Evolutionary conservation across 2,797 vertebrate genomes (phyloP), one percentile per base, ranked within the genome.

Genomic region (Harpagifer antarcticus): DNA sequence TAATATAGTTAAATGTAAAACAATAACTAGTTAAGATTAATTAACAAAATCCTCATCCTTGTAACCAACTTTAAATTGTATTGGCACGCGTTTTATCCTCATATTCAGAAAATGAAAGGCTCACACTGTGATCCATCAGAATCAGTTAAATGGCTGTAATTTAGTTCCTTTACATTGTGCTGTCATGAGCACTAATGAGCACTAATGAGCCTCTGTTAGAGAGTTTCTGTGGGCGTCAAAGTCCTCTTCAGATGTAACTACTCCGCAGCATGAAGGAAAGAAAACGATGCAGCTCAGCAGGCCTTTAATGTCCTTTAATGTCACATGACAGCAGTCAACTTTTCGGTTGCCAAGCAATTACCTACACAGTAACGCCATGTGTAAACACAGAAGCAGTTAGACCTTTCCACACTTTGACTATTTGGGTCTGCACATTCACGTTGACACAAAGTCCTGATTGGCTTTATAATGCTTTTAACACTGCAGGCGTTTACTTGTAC

Each of bases 381-480:
- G 53, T 74, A 61, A 65, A 73, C 64, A 81, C n/a, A 52, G 67
- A 83, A 64, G 69, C 81, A 84, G 78, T 88, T 79, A 83, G 57
- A 71, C 58, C 15, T 56, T 76, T 84, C 57, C 47, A 62, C 33
- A 27, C 19, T 48, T 72, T 59, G 57, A 69, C 74, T 43, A 11
- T 58, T 55, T 45, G 48, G 49, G 65, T 55, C 42, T 23, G 45
- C 49, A 50, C 74, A 83, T 79, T 68, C 57, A 72, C 79, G 78
- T 57, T 60, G 66, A 74, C 31, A 42, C 48, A 31, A 82, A 68
- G 65, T 71, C 74, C 59, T 50, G 55, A 86, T 73, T 79, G 81
- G 62, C 71, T 70, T 76, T 67, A 70, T 64, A 68, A 70, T 45
- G 75, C 82, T 86, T 88, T 88, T 83, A 86, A 78, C 82, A 56